Conservation (phyloP, 1,140 invertebrate species). For the Sipha flava region DNA sequence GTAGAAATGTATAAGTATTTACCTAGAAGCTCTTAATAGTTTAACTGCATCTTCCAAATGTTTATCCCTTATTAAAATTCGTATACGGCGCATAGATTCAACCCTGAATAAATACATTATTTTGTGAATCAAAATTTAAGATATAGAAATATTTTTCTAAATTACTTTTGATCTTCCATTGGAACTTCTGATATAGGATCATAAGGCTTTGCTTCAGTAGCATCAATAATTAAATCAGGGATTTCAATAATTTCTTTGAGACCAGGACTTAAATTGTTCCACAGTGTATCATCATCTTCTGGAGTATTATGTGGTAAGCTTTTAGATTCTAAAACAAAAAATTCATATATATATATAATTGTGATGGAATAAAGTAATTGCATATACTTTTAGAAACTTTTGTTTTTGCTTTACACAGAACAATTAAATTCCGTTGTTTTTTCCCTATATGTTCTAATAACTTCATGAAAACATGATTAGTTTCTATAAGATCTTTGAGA, state of each 20-base stretch:
- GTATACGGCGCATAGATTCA: slow-evolving; percentile 79
- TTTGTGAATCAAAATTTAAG: background rate
- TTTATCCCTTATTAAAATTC: slow-evolving; percentile 60
- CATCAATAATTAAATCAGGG: slow-evolving; percentile 49
- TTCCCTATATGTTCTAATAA: slow-evolving; percentile 76
- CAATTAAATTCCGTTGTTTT: slow-evolving; percentile 54
- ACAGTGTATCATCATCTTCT: slow-evolving; percentile 33
- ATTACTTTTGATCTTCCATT: slow-evolving; percentile 83
- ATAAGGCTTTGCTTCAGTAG: slow-evolving; percentile 60
- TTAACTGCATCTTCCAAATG: slow-evolving; percentile 68
- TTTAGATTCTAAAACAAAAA: background rate
- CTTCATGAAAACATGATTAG: slow-evolving; percentile 84
- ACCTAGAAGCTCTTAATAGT: slow-evolving; percentile 76
- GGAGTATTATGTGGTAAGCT: background rate
- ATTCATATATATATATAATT: too few species aligned
- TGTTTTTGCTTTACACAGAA: slow-evolving; percentile 61
- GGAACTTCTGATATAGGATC: slow-evolving; percentile 73
- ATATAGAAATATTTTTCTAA: slow-evolving; percentile 31
- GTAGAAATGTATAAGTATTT: background rate
- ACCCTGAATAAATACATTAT: slow-evolving; percentile 52
- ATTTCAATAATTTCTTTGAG: slow-evolving; percentile 61
- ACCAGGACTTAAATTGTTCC: slow-evolving; percentile 63
- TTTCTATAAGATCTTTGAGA: slow-evolving; percentile 78
- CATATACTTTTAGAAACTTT: slow-evolving; percentile 44
- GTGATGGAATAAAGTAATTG: too few species aligned